Percentiles rank a stretch among this genome's conserved stretches.
Evolutionary conservation across 2,888 invertebrate species (phyloP).

Genomic region (Limnephilus auricula): DNA sequence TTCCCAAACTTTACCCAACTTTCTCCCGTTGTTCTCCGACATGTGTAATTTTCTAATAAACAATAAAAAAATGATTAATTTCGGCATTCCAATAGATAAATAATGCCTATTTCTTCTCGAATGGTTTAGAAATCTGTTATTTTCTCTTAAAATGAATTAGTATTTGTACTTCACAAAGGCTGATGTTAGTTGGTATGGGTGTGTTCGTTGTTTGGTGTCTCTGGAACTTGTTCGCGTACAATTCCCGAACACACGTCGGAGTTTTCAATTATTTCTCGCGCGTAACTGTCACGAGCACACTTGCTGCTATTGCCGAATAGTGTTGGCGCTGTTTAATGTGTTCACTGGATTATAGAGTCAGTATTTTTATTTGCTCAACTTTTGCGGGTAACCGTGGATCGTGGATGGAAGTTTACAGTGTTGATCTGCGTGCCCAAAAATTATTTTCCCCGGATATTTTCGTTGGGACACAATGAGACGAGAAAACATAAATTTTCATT

Average conservation of each 20-base stretch:
- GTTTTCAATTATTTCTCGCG: slow-evolving; percentile 28
- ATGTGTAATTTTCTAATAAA: background rate
- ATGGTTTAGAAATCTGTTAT: background rate
- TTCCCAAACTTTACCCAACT: background rate
- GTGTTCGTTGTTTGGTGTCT: background rate
- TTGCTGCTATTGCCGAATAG: slow-evolving; percentile 11
- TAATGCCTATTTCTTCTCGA: background rate
- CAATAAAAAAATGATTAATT: background rate
- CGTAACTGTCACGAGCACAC: slow-evolving; percentile 23
- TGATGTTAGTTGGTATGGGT: background rate
- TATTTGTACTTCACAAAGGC: background rate
- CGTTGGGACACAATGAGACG: background rate
- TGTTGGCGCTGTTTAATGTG: background rate
- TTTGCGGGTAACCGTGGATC: background rate
- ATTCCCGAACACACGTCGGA: slow-evolving; percentile 8
- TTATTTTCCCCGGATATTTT: background rate
- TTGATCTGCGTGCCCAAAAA: background rate
- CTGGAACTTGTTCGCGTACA: background rate
- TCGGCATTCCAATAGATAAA: background rate
- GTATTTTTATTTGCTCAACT: background rate
- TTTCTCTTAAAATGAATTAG: background rate
- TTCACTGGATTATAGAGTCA: background rate
- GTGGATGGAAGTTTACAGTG: background rate
- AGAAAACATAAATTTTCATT: background rate
- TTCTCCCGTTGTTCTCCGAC: background rate